Evolutionary conservation across 1,140 invertebrate species (phyloP), one percentile per base, ranked within the genome.

Genomic region (Drosophila bifasciata): DNA sequence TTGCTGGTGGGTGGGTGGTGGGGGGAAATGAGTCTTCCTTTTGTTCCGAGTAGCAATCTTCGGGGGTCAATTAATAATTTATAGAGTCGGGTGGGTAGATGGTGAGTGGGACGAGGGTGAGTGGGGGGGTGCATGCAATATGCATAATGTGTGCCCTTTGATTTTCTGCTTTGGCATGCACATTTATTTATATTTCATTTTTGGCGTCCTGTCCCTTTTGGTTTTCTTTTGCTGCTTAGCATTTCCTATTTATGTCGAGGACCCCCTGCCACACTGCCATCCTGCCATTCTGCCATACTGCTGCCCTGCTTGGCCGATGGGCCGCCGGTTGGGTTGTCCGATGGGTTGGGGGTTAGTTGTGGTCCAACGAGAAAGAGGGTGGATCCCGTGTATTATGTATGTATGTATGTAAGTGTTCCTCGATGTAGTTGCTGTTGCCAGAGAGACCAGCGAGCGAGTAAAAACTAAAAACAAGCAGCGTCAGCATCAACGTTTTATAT

Each of bases 401-500:
- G 45, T 76, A 76, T 69, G 73, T 60, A 74, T 59, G 45, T 50
- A 45, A 32, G 43, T 59, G 32, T 56, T 64, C 48, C 41, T 66
- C 9, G 53, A 21, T 53, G 48, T 57, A 70, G 69, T 67, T 81
- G 28, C 55, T 80, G 53, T 59, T 76, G 23, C 63, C 69, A 70
- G 71, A 67, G 68, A 71, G 32, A 36, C 32, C 75, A 51, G n/a
- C n/a, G 49, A 68, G 66, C 43, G 66, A 68, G 66, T 83, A 79
- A 66, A 83, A 85, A 85, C 81, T 75, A 85, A 77, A 86, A 86
- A 88, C 83, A 85, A 81, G 81, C 81, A 86, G 49, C 73, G 81
- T 85, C 81, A 86, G 81, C 81, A 79, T 79, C 79, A 86, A 85
- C 72, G 74, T 76, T 85, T 86, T 70, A 86, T 85, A 85, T 86